Evolutionary conservation across 2,797 vertebrate species (phyloP), one percentile per base, ranked within the genome.

Genomic region (Chaetophractus vellerosus): DNA sequence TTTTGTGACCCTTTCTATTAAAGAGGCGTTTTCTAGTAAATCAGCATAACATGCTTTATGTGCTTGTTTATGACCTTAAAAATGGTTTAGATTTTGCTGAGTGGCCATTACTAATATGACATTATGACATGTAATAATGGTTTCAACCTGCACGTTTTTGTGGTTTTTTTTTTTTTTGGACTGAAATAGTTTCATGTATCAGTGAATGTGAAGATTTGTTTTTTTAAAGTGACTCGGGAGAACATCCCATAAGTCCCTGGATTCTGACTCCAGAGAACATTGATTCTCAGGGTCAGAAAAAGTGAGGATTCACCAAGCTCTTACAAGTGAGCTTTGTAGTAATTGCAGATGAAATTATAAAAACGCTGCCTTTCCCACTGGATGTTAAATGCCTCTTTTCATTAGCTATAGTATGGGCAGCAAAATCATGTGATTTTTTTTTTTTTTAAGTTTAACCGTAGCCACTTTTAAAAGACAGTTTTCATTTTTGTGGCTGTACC

Each of bases 251-350:
- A 80, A 36, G 15, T 84, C 36, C 28, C 26, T 96, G 36, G 45
- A 41, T 94, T 96, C n/a, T 66, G 75, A 91, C 45, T 78, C 26
- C 38, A 90, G 85, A 95, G 79, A 81, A 86, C 41, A 36, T 76
- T 90, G 90, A 33, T 78, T 93, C 50, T 95, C 8, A 38, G 89
- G 72, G 86, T 95, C 72, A 96, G 66, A 41, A 83, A 81, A 76
- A 96, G 64, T 50, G 72, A 94, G 78, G 79, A 84, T 85, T 91
- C 24, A 2, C 82, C 75, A 71, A 16, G 9, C 21, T 69, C 50
- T 91, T 82, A 94, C 59, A 97, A 96, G 69, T 91, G 79, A 94
- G 63, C 88, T 95, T 97, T 96, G 82, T 91, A 41, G 19, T 93
- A 80, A 69, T 94, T 80, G 36, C 80, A 95, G 88, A 63, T 91